Base-by-base conservation (phyloP, 64 coral and sea anemone genomes). In the Platygyra sinensis region DNA sequence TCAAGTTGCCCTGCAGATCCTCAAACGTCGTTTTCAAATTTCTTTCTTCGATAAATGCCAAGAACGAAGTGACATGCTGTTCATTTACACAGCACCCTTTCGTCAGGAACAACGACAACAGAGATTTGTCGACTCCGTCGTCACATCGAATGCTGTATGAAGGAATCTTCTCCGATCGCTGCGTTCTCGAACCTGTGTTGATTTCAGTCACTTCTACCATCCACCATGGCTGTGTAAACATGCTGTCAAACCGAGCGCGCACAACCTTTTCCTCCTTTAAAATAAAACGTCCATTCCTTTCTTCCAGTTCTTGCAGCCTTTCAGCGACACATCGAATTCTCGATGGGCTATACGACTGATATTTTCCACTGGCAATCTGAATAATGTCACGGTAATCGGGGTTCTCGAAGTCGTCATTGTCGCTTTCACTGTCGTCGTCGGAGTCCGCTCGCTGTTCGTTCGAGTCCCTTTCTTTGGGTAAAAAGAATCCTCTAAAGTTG, bases 341-440 rank as follows among this genome's bases (percentile, higher is more conserved):
- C 31, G 83, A 50, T 15, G 33, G 33, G 24, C 6, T 29, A 8
- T 42, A 32, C 28, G 39, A 86, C 39, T 86, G 30, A 46, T 74
- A 72, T 86, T 30, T 28, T 42, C 83, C 63, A 1, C n/a, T 18
- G 18, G 83, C 39, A 6, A 72, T 71, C 28, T 71, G 20, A 71
- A 74, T 18, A 32, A 86, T 71, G 9, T 86, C 83, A 36, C 19
- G 20, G n/a, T 50, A 86, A 18, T 86, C 83, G 3, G 36, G 63
- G 31, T 86, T 72, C 49, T 73, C 63, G 83, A 72, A 86, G 54
- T 86, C 83, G n/a, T 86, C 83, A 46, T 73, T 55, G 72, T 86
- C 83, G 24, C 83, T 86, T 24, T 86, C 83, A 51, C 72, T 74
- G 11, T 86, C 83, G n/a, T 22, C 46, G 3, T 86, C 83, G 4